Percentiles rank a stretch among this genome's conserved stretches.
Conservation (phyloP, 2,888 invertebrate genomes). For the Rhyacophila evoluta region DNA sequence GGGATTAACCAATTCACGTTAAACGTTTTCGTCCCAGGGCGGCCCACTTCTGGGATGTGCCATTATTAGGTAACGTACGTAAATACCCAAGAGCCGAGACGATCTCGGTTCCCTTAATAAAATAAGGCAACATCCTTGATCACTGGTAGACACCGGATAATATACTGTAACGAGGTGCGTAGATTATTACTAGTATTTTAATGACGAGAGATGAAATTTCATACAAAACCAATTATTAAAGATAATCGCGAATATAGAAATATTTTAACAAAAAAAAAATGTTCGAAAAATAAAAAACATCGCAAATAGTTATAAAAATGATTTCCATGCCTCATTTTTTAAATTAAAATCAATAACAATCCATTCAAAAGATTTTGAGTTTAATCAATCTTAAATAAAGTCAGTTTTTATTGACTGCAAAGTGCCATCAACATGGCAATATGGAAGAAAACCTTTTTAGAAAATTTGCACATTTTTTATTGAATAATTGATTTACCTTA, state of each 20-base stretch:
- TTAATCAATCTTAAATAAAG: too few species aligned
- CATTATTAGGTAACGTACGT: slow-evolving; percentile 22
- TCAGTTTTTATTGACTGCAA: too few species aligned
- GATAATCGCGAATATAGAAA: background rate
- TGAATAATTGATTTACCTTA: too few species aligned
- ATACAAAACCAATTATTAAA: background rate
- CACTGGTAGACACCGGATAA: background rate
- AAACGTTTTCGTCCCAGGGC: slow-evolving; percentile 6
- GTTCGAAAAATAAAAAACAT: too few species aligned
- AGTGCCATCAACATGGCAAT: too few species aligned
- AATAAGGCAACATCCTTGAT: background rate
- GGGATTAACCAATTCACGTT: slow-evolving; percentile 24
- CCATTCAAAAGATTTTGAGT: too few species aligned
- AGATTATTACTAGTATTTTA: background rate
- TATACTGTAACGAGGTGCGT: background rate
- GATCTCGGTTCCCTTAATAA: background rate
- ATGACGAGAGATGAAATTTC: background rate
- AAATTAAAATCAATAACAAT: too few species aligned
- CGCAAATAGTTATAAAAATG: too few species aligned
- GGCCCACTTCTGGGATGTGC: background rate
- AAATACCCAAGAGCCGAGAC: slow-evolving; percentile 2
- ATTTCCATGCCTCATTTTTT: too few species aligned
- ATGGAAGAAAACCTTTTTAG: too few species aligned
- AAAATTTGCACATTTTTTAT: too few species aligned
- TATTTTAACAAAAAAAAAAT: too few species aligned